Conservation (phyloP, 2,888 invertebrate genomes). For the Drosophila affinis region DNA sequence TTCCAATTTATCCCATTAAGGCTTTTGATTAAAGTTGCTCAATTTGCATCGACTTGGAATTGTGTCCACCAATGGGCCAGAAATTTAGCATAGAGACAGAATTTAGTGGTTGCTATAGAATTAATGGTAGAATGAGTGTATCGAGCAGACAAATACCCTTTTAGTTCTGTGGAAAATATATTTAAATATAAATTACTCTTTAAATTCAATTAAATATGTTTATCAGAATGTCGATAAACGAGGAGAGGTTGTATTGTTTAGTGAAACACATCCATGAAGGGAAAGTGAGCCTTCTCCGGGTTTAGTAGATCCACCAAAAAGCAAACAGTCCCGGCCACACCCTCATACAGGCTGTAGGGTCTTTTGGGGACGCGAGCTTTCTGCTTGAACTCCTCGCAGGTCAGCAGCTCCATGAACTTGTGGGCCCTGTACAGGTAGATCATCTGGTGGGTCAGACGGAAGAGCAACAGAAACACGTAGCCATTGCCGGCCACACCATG, state of each 20-base stretch:
- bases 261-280: conserved; percentile 89
- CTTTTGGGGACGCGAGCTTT: conserved; percentile 90
- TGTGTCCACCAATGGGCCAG: neutral
- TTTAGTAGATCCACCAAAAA: conserved; percentile 90
- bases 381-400: conserved; percentile 86
- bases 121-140: neutral
- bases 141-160: neutral
- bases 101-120: conserved; percentile 6
- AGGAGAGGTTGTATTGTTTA: conserved; percentile 28
- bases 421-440: conserved; percentile 90
- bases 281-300: conserved; percentile 91
- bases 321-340: conserved; percentile 93
- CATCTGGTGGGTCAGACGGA: conserved; percentile 89
- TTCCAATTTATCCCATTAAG: conserved; percentile 21
- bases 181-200: neutral
- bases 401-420: conserved; percentile 90
- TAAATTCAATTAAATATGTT: too few species aligned
- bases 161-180: conserved; percentile 2
- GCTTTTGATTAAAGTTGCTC: conserved; percentile 10
- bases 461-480: conserved; percentile 90
- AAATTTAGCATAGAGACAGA: neutral
- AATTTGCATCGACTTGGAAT: conserved; percentile 4
- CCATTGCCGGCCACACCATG: conserved; percentile 94
- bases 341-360: conserved; percentile 93
- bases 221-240: too few species aligned